Conservation (phyloP, 64 coral and sea anemone species). For the Catalaphyllia jardinei region DNA sequence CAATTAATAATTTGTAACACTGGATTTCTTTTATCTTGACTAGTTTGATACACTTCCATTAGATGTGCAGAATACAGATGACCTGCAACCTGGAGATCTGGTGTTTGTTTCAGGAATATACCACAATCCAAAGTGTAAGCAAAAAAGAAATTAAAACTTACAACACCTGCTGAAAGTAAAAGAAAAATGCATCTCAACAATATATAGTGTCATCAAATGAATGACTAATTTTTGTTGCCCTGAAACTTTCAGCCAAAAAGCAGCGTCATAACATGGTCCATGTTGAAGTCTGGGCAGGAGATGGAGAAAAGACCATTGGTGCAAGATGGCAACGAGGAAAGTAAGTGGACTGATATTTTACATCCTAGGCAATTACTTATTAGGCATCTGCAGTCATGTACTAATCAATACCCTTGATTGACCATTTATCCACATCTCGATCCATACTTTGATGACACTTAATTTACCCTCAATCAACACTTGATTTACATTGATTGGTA, state of each 20-base stretch:
- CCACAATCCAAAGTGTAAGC: slow-evolving; percentile 85
- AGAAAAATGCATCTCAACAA: too few relatives aligned
- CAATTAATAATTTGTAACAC: background rate
- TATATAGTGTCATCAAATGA: too few relatives aligned
- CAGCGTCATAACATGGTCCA: slow-evolving; percentile 96
- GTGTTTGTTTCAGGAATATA: slow-evolving; percentile 95
- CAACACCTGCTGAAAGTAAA: background rate
- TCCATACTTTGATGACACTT: too few relatives aligned
- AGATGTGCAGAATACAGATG: slow-evolving; percentile 52
- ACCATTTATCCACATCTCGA: too few relatives aligned
- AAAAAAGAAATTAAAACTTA: background rate
- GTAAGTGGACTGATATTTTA: slow-evolving; percentile 41
- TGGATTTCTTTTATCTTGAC: background rate
- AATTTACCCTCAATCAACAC: too few relatives aligned
- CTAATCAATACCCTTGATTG: too few relatives aligned
- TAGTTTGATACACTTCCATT: slow-evolving; percentile 92
- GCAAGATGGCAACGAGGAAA: slow-evolving; percentile 97
- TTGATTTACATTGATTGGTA: too few relatives aligned
- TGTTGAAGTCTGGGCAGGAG: slow-evolving; percentile 93
- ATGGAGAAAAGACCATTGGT: slow-evolving; percentile 93
- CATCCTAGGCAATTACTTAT: too few relatives aligned
- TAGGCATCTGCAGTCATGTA: too few relatives aligned
- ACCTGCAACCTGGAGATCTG: slow-evolving; percentile 94
- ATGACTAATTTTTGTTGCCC: too few relatives aligned
- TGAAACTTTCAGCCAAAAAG: slow-evolving; percentile 67